Conservation (phyloP, 2,888 invertebrate species). For the Leistus spinibarbis region DNA sequence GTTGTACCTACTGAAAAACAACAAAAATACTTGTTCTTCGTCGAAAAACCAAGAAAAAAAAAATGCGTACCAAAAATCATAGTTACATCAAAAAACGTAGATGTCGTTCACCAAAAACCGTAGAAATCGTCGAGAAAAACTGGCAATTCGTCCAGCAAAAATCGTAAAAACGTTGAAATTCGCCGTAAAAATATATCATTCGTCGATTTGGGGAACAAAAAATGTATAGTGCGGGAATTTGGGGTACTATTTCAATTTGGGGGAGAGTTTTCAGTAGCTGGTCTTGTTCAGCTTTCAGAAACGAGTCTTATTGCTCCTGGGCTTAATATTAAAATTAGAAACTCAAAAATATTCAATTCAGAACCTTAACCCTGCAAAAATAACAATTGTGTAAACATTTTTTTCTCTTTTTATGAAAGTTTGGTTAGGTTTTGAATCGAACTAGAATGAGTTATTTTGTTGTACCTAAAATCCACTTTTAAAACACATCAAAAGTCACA, state of each 20-base stretch:
- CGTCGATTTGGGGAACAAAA: background rate
- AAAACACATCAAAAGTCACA: constrained; percentile 35
- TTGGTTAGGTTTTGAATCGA: constrained; percentile 14
- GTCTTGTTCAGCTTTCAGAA: constrained; percentile 35
- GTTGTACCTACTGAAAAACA: constrained; percentile 19
- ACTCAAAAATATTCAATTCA: background rate
- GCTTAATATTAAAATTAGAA: background rate
- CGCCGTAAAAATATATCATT: background rate
- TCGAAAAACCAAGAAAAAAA: background rate
- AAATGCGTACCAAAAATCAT: too few relatives aligned
- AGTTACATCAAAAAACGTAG: background rate
- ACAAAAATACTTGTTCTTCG: constrained; percentile 32
- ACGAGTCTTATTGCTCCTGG: constrained; percentile 25
- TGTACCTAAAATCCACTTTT: constrained; percentile 24
- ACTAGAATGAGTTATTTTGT: constrained; percentile 11
- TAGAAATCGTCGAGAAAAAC: background rate
- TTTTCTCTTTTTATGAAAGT: background rate
- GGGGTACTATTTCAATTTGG: background rate
- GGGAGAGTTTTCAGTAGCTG: constrained; percentile 13
- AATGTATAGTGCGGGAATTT: background rate
- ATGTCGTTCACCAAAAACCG: background rate
- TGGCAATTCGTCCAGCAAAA: background rate
- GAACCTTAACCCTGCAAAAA: background rate
- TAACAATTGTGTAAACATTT: too few relatives aligned
- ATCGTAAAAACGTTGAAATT: background rate